phyloP scores from a whole-genome alignment of 2,888 invertebrate genomes.

The Idaea aversata region DNA sequence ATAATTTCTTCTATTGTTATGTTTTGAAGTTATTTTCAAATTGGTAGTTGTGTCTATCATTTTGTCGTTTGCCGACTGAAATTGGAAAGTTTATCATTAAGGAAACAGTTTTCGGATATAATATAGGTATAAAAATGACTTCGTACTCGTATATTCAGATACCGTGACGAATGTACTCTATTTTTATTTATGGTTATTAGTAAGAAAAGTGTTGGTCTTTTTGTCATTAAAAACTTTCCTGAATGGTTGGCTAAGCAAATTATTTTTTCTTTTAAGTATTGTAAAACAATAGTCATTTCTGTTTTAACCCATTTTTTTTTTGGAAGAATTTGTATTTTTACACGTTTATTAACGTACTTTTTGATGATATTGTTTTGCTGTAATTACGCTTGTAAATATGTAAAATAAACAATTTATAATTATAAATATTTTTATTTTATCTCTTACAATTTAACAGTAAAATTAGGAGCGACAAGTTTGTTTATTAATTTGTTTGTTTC shows the following conservation, averaged over 20 bases:
- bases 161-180: constrained; percentile 38
- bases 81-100: constrained; percentile 11
- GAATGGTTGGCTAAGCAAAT: constrained; percentile 7
- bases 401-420: constrained; percentile 58
- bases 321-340: constrained; percentile 25
- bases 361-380: constrained; percentile 31
- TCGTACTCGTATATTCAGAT: constrained; percentile 30
- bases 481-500: too few species aligned
- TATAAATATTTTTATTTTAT: constrained; percentile 19
- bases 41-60: constrained; percentile 41
- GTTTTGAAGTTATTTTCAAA: constrained; percentile 33
- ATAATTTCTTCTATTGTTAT: constrained; percentile 30
- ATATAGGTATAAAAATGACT: constrained; percentile 21
- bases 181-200: constrained; percentile 17
- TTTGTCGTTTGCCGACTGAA: constrained; percentile 34
- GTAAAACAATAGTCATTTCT: not conserved
- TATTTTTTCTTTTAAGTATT: constrained; percentile 7
- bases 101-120: constrained; percentile 8
- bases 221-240: constrained; percentile 17
- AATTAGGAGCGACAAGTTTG: too few species aligned
- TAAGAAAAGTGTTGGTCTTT: constrained; percentile 6
- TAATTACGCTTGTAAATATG: constrained; percentile 75
- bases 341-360: constrained; percentile 29
- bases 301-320: not conserved
- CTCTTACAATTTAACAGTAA: not conserved